Evolutionary conservation across 2,888 invertebrate species (phyloP).

Genomic region (Andrena chrysosceles): DNA sequence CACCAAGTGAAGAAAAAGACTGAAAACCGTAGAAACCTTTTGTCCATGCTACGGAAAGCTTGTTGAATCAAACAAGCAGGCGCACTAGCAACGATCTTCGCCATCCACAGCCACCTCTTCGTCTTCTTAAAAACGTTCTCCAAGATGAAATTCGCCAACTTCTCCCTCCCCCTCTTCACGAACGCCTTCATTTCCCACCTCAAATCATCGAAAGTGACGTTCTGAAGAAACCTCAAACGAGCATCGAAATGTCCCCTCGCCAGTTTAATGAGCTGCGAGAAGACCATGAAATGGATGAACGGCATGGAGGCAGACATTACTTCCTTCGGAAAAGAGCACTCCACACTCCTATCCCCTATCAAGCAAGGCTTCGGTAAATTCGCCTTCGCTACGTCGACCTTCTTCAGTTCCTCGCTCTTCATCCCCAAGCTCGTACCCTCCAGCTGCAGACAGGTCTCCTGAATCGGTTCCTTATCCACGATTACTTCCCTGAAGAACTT

Average conservation of each 20-base stretch:
- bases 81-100: slow-evolving; percentile 53
- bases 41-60: slow-evolving; percentile 80
- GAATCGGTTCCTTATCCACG: slow-evolving; percentile 78
- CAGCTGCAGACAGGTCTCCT: slow-evolving; percentile 39
- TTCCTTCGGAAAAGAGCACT: slow-evolving; percentile 33
- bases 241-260: slow-evolving; percentile 28
- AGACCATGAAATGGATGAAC: slow-evolving; percentile 57
- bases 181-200: slow-evolving; percentile 21
- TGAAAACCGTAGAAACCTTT: slow-evolving; percentile 72
- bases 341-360: neutral
- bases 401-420: slow-evolving; percentile 12
- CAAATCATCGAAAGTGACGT: slow-evolving; percentile 26
- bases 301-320: slow-evolving; percentile 72
- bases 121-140: slow-evolving; percentile 24
- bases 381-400: neutral
- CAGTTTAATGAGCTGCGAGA: slow-evolving; percentile 8
- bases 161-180: slow-evolving; percentile 4
- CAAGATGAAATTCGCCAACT: slow-evolving; percentile 16
- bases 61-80: slow-evolving; percentile 77
- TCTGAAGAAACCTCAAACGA: slow-evolving; percentile 32
- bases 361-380: neutral
- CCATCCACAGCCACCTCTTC: slow-evolving; percentile 16
- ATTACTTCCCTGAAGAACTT: slow-evolving; percentile 85
- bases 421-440: slow-evolving; percentile 2
- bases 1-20: neutral